phyloP scores from a whole-genome alignment of 2,113 vertebrate species.

The Raphicerus campestris region DNA sequence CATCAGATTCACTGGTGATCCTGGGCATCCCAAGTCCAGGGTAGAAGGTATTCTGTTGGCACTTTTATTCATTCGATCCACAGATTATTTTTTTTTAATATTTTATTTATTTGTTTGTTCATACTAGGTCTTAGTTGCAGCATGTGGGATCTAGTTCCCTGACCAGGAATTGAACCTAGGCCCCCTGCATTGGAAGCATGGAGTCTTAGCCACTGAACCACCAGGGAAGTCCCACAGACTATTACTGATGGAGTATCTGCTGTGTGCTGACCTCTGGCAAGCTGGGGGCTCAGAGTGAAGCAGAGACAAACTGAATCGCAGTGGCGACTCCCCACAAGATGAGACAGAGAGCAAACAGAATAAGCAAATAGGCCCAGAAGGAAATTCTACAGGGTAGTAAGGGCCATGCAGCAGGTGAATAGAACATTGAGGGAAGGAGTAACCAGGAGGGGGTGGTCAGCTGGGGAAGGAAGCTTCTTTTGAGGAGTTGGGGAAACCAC shows the following conservation, averaged over 20 bases:
- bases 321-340: no score
- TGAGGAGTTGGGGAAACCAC: accelerated
- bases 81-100: neutral
- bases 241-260: neutral
- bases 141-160: neutral
- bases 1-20: neutral
- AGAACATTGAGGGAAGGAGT: accelerated
- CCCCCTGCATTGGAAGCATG: neutral
- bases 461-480: neutral
- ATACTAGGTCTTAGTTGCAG: neutral
- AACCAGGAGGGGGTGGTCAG: neutral
- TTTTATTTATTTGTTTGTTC: neutral
- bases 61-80: neutral
- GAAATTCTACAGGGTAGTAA: neutral
- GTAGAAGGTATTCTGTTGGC: neutral
- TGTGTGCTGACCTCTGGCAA: neutral
- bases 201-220: neutral
- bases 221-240: neutral
- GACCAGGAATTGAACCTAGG: neutral
- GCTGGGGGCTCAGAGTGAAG: neutral
- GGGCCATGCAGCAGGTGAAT: no score
- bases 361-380: neutral
- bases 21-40: neutral
- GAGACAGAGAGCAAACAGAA: neutral
- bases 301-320: accelerated